Conservation (phyloP, 2,113 vertebrate genomes). For the Tautogolabrus adspersus region DNA sequence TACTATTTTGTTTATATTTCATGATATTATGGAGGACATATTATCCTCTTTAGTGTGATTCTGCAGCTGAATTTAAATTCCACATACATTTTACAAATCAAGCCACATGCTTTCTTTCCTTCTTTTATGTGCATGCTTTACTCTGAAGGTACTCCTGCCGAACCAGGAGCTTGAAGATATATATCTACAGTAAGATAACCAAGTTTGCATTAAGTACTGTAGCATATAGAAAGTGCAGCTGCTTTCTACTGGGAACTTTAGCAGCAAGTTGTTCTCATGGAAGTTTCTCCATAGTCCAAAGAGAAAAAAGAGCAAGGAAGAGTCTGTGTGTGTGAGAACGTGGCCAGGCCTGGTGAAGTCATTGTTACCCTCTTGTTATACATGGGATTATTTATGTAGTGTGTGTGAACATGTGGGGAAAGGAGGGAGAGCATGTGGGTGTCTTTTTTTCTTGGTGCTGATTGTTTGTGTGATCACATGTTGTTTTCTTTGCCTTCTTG, state of each 20-base stretch:
- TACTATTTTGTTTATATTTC: no score
- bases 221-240: constrained; percentile 54
- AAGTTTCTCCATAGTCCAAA: constrained; percentile 72
- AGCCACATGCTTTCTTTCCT: background rate
- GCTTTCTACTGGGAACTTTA: constrained; percentile 78
- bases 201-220: background rate
- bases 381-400: constrained; percentile 62
- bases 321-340: background rate
- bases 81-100: background rate
- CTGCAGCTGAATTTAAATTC: no score
- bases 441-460: constrained; percentile 1
- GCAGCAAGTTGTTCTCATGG: constrained; percentile 77
- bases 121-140: background rate
- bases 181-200: background rate
- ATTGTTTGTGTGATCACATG: constrained; percentile 28
- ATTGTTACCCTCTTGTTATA: constrained; percentile 76
- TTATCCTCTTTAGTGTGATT: no score
- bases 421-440: constrained; percentile 26
- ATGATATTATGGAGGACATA: no score
- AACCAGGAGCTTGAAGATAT: background rate
- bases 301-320: constrained; percentile 54
- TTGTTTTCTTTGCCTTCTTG: constrained; percentile 58
- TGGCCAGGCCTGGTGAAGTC: constrained; percentile 66
- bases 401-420: constrained; percentile 26
- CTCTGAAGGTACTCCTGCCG: background rate